Evolutionary conservation across 2,113 vertebrate genomes (phyloP).

Genomic region (Castor canadensis): DNA sequence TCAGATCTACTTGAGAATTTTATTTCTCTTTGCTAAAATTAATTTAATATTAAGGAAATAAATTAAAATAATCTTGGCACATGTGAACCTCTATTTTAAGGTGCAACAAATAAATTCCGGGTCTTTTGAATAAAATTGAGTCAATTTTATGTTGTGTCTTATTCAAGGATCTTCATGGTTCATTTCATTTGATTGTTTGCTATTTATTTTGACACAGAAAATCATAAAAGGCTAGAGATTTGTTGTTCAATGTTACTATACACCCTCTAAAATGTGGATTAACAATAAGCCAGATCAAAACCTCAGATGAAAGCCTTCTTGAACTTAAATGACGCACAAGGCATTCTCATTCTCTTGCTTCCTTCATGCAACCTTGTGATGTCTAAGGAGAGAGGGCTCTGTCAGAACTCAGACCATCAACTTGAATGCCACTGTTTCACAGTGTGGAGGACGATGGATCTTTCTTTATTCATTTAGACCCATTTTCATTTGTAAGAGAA

Average conservation of each 20-base stretch:
- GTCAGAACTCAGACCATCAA: too few relatives aligned
- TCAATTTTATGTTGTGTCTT: neutral
- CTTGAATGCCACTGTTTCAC: rapidly evolving
- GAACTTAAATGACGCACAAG: neutral
- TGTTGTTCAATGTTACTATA: neutral
- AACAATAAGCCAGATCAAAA: neutral
- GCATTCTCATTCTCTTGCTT: neutral
- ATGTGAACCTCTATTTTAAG: neutral
- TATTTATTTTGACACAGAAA: neutral
- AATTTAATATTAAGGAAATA: neutral
- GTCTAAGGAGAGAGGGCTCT: too few relatives aligned
- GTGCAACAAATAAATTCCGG: neutral
- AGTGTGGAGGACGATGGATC: neutral
- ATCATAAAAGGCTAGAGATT: neutral
- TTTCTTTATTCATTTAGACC: neutral
- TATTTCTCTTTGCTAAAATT: neutral
- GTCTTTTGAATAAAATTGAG: neutral
- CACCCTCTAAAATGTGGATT: neutral
- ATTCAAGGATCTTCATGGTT: neutral
- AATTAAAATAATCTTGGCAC: neutral
- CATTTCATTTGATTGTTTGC: neutral
- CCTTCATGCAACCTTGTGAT: neutral
- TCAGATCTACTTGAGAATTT: neutral
- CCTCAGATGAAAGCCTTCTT: neutral
- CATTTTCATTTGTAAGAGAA: neutral